Base-by-base conservation (phyloP, 2,113 vertebrate species). In the Melanocharis versteri region DNA sequence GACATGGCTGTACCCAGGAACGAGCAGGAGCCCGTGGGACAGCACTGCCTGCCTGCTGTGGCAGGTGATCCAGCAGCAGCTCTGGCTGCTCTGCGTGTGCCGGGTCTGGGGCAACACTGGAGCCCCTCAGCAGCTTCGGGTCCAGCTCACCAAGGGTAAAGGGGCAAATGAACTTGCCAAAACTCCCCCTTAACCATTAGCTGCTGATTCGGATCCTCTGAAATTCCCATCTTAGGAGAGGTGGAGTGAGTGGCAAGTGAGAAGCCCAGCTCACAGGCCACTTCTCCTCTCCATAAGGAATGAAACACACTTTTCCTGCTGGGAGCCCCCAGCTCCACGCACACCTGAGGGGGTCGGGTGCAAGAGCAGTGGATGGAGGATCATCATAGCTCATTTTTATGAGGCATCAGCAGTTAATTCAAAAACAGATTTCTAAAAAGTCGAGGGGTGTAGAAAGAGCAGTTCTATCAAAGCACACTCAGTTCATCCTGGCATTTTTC, bases 71-170 rank as follows among this genome's bases (percentile, higher is more conserved):
- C 66, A 26, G 26, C 57, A 31, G 70, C 35, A 72, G n/a, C 88
- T 62, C 24, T 16, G 21, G 50, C 57, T 40, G 45, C 28, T 24
- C 53, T 3, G 11, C 1, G 2, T 47, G 53, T 24, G 30, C 7
- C 0, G 1, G 8, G 35, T 60, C n/a, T 15, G 20, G 17, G 51
- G 44, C 1, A 3, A 54, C 30, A 65, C 26, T 0, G 0, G 31
- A 50, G 45, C 28, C 45, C 40, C 44, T 3, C 1, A 0, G 57
- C 72, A 81, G 47, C 13, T 2, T 64, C 4, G 1, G 48, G 15
- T 70, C 19, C 78, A 70, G 58, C 37, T 5, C 33, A 35, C 39
- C 2, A 11, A 8, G 4, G 26, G 9, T 2, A 61, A 47, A 40
- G 42, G 39, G 33, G 30, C 3, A 54, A 53, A 92, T 0, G 1